A percentile compares a stretch with the other conserved stretches of the same genome.
Evolutionary conservation across 2,797 vertebrate species (phyloP).

Genomic region (Cyclopterus lumpus): DNA sequence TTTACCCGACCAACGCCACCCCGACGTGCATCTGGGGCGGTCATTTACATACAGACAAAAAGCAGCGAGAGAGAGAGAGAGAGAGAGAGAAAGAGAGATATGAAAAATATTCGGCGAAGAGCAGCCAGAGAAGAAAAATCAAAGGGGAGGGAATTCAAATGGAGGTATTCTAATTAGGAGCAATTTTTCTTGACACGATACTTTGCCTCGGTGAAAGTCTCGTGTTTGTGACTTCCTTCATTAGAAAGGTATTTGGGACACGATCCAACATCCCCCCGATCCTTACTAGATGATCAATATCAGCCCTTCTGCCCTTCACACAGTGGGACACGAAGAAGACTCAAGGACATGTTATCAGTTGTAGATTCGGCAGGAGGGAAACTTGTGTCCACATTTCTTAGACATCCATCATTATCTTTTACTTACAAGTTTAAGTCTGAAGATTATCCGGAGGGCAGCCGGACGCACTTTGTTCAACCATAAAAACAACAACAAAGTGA

Average conservation of each 20-base stretch:
- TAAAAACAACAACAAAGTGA: slow-evolving; percentile 37
- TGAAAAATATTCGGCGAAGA: slow-evolving; percentile 35
- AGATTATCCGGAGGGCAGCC: slow-evolving; percentile 11
- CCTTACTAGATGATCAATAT: background rate
- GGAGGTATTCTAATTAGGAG: background rate
- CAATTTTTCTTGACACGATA: background rate
- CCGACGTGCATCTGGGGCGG: slow-evolving; percentile 53
- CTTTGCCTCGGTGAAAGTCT: background rate
- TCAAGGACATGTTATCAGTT: background rate
- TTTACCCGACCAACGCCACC: slow-evolving; percentile 14
- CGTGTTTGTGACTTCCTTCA: background rate
- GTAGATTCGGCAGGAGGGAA: background rate
- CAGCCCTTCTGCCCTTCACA: background rate
- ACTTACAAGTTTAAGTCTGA: slow-evolving; percentile 11
- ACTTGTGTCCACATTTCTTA: background rate
- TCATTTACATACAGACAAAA: slow-evolving; percentile 59
- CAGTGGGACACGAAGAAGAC: background rate
- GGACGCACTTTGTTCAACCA: slow-evolving; percentile 25
- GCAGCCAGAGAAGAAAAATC: slow-evolving; percentile 19
- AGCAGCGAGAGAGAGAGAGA: slow-evolving; percentile 10
- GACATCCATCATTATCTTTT: background rate
- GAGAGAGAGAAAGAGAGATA: slow-evolving; percentile 12
- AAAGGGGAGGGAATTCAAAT: slow-evolving; percentile 50
- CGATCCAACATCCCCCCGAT: background rate
- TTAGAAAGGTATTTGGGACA: background rate